These are phyloP conservation scores for Brachystomella parvula DNA, from an alignment of 1,140 invertebrate genomes.

Conservation along the genomic window DNA sequence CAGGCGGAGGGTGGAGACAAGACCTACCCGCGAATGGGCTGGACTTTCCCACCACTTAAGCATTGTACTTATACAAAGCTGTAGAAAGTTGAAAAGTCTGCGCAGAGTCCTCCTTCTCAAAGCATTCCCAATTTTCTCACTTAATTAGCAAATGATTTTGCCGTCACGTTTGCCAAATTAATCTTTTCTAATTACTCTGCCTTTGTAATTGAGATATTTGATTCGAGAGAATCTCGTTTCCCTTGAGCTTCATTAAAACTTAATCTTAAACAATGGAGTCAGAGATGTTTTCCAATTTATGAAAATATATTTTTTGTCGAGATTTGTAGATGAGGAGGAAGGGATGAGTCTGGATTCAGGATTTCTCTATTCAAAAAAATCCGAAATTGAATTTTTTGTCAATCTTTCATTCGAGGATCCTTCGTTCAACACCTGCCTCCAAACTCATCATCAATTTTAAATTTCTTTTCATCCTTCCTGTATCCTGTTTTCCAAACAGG, in stretches of 20 bases:
- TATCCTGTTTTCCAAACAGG: background rate
- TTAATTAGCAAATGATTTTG: no score
- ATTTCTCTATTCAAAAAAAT: background rate
- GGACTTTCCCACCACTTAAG: constrained; percentile 4
- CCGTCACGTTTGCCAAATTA: background rate
- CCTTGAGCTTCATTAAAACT: no score
- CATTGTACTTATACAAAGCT: no score
- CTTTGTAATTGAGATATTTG: background rate
- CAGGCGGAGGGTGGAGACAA: constrained; percentile 9
- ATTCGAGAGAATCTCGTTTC: no score
- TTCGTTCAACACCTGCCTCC: constrained; percentile 9
- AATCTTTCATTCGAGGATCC: background rate
- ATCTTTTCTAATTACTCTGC: background rate
- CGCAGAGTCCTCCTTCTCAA: no score
- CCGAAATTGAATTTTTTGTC: constrained; percentile 6
- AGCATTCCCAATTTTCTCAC: no score
- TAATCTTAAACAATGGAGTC: no score
- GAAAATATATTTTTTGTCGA: background rate
- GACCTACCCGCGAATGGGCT: background rate
- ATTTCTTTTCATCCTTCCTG: background rate
- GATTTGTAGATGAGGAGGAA: background rate
- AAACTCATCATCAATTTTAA: background rate
- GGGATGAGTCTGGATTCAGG: background rate
- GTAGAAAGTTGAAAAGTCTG: no score
- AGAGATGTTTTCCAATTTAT: background rate